Conservation (phyloP, 1,140 invertebrate species). For the Brachionus asplanchnoidis region DNA sequence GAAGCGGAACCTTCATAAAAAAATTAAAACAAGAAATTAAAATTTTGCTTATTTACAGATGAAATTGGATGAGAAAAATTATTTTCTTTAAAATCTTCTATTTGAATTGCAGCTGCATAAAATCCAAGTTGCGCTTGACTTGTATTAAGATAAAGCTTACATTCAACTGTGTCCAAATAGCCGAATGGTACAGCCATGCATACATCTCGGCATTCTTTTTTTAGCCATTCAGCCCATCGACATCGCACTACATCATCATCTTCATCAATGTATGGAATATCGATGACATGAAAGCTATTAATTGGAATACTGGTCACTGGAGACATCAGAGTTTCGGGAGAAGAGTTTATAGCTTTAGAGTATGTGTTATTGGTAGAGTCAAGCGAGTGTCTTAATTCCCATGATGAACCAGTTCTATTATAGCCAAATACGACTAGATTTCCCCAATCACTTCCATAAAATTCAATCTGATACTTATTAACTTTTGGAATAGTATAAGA, state of each 20-base stretch:
- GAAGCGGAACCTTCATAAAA: not conserved
- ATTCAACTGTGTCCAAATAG: not conserved
- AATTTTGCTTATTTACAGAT: not conserved
- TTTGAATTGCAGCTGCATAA: not conserved
- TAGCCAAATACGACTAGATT: conserved; percentile 14
- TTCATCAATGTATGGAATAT: conserved; percentile 24
- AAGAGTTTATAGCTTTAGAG: not conserved
- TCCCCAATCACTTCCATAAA: conserved; percentile 22
- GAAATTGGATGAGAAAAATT: not conserved
- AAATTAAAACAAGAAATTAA: not conserved
- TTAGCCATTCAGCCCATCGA: conserved; percentile 12
- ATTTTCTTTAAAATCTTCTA: not conserved
- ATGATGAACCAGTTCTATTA: not conserved
- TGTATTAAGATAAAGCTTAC: conserved; percentile 1
- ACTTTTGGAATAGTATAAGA: not conserved
- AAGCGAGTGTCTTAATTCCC: conserved; percentile 19
- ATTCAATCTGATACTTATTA: not conserved
- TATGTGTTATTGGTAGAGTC: not conserved
- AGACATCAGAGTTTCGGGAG: not conserved
- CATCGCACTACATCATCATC: conserved; percentile 8
- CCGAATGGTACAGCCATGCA: conserved; percentile 6
- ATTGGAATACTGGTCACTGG: not conserved
- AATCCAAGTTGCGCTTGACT: not conserved
- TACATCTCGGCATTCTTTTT: conserved; percentile 8
- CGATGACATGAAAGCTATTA: not conserved